These are phyloP conservation scores for Marronus borbonicus DNA, from an alignment of 2,888 invertebrate species.

Conservation along the genomic window DNA sequence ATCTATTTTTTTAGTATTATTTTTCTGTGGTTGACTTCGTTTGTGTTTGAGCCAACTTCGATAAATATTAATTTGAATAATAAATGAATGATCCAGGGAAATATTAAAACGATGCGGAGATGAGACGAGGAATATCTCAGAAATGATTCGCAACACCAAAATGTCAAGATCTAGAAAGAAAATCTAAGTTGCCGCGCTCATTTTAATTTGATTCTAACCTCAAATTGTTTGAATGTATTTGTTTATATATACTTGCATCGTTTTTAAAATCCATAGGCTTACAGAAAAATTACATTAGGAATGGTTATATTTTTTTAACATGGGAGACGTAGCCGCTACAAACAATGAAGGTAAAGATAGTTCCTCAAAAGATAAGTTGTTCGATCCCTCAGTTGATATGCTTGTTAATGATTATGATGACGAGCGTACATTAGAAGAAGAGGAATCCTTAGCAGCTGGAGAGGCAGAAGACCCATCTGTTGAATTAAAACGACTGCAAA, in stretches of 20 bases:
- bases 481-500: slow-evolving; percentile 90
- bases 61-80: slow-evolving; percentile 18
- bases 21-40: slow-evolving; percentile 27
- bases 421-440: slow-evolving; percentile 96
- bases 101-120: background rate
- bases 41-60: slow-evolving; percentile 19
- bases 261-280: slow-evolving; percentile 2
- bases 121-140: slow-evolving; percentile 3
- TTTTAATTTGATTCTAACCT: slow-evolving; percentile 54
- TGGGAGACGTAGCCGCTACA: slow-evolving; percentile 67
- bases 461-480: slow-evolving; percentile 88
- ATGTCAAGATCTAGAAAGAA: slow-evolving; percentile 37
- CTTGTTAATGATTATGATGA: slow-evolving; percentile 98
- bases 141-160: background rate
- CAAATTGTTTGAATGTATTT: slow-evolving; percentile 56
- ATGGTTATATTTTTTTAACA: slow-evolving; percentile 60
- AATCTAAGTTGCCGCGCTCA: slow-evolving; percentile 42
- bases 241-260: slow-evolving; percentile 49
- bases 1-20: slow-evolving; percentile 37
- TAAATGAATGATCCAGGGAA: slow-evolving; percentile 32
- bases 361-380: slow-evolving; percentile 74
- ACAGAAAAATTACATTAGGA: slow-evolving; percentile 41
- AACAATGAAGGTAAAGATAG: slow-evolving; percentile 66
- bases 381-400: slow-evolving; percentile 96
- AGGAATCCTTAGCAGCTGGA: slow-evolving; percentile 93